Percentiles rank a stretch among this genome's conserved stretches.
phyloP scores from a whole-genome alignment of 2,797 vertebrate genomes.

The Rhynchonycteris naso region DNA sequence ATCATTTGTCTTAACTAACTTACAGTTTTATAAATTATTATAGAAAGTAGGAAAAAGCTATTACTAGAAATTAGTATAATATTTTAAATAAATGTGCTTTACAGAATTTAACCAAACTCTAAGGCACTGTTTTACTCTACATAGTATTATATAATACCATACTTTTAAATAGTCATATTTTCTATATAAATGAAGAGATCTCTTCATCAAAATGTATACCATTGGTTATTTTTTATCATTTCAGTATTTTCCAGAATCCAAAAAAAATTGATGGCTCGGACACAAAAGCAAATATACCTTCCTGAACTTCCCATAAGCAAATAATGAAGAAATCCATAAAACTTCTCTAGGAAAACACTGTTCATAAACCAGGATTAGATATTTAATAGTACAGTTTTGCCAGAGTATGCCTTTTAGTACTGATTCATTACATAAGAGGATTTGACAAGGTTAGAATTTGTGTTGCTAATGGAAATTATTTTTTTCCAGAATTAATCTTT shows the following conservation, averaged over 20 bases:
- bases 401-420: conserved; percentile 72
- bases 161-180: background rate
- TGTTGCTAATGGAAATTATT: conserved; percentile 88
- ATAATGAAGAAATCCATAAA: conserved; percentile 73
- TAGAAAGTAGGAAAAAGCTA: background rate
- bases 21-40: background rate
- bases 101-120: background rate
- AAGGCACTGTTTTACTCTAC: background rate
- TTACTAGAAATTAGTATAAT: background rate
- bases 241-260: background rate
- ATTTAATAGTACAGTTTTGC: conserved; percentile 72
- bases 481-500: conserved; percentile 87
- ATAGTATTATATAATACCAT: background rate
- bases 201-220: background rate
- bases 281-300: background rate
- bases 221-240: conserved; percentile 10
- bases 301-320: conserved; percentile 55
- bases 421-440: conserved; percentile 82
- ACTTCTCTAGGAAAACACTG: conserved; percentile 63
- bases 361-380: conserved; percentile 70
- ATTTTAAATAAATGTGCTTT: background rate
- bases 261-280: background rate
- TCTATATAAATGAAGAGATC: background rate
- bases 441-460: conserved; percentile 87
- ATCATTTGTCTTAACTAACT: background rate